Base-by-base conservation (phyloP, 1,140 invertebrate genomes). In the Homalodisca vitripennis region DNA sequence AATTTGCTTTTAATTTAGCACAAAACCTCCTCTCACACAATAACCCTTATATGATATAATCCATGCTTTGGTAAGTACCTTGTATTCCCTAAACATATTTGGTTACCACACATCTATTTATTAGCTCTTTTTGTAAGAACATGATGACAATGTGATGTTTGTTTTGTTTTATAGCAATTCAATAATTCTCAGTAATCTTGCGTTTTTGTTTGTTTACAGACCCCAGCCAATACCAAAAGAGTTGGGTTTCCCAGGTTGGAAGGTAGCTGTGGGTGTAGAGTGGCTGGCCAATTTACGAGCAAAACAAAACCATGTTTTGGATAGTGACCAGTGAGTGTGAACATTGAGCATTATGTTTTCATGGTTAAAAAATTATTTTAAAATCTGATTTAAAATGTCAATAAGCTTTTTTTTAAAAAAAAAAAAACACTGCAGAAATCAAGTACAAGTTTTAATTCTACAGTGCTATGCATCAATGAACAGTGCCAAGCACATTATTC, bases 311-410 rank as follows among this genome's bases (percentile, higher is more conserved):
- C 80, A 78, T 41, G 78, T 88, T 27, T 73, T 85, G 29, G 81
- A 84, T 53, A 86, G 86, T 27, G 87, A 89, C 72, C 81, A 86
- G 88, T 89, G 76, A 83, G 86, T 84, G 60, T 26, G 34, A n/a
- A n/a, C n/a, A n/a, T n/a, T n/a, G 34, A 17, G 6, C 17, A 41
- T 17, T 41, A 17, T 41, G 17, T 6, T 41, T 41, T 41, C n/a
- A 41, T 10, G 17, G 34, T 41, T 41, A 41, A 10, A 41, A 17
- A 41, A 17, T 10, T 10, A 41, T 41, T 10, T 17, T 41, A 6
- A 17, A 6, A 41, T 17, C 6, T 41, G 6, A 41, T 41, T 10
- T 41, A 41, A 41, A 41, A 41, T 6, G 34, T 41, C 17, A 41
- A 10, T 10, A 10, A 6, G 34, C 6, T 41, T 41, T 10, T 6